Percentiles rank a stretch among this genome's conserved stretches.
Conservation (phyloP, 2,888 invertebrate genomes). For the Petrophora chlorosata region DNA sequence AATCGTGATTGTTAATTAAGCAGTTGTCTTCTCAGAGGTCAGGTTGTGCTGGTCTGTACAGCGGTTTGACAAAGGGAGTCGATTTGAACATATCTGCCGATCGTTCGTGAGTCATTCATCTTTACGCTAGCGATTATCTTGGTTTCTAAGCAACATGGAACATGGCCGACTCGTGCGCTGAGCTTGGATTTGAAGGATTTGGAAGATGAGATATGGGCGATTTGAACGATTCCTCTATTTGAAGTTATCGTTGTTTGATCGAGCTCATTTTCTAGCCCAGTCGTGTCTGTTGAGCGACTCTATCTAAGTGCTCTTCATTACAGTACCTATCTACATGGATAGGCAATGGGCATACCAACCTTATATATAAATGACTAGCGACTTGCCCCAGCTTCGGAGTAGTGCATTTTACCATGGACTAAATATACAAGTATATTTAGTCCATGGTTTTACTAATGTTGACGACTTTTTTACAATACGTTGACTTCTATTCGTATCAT, state of each 20-base stretch:
- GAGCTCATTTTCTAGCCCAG: background rate
- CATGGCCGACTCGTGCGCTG: conserved; percentile 28
- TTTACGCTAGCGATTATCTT: conserved; percentile 60
- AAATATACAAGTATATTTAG: no score
- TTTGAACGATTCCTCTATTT: conserved; percentile 4
- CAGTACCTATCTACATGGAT: no score
- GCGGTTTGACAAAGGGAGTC: conserved; percentile 72
- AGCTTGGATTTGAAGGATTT: conserved; percentile 19
- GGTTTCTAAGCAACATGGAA: conserved; percentile 41
- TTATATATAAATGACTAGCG: no score
- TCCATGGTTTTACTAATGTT: no score
- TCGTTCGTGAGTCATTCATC: conserved; percentile 76
- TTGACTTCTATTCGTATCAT: no score
- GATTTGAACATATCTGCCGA: conserved; percentile 68
- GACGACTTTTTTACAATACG: no score
- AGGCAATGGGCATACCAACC: no score
- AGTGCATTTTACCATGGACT: no score
- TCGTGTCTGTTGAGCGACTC: no score
- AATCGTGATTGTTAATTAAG: conserved; percentile 18
- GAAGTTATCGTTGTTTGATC: background rate
- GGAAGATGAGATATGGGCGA: conserved; percentile 12
- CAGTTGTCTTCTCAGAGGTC: conserved; percentile 22
- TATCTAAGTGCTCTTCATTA: no score
- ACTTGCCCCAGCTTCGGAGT: no score
- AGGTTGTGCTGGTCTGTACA: conserved; percentile 31